Percentiles rank a stretch among this genome's conserved stretches.
These are phyloP conservation scores for Drosophila buzzatii DNA, from an alignment of 2,888 invertebrate genomes.

Conservation along the genomic window DNA sequence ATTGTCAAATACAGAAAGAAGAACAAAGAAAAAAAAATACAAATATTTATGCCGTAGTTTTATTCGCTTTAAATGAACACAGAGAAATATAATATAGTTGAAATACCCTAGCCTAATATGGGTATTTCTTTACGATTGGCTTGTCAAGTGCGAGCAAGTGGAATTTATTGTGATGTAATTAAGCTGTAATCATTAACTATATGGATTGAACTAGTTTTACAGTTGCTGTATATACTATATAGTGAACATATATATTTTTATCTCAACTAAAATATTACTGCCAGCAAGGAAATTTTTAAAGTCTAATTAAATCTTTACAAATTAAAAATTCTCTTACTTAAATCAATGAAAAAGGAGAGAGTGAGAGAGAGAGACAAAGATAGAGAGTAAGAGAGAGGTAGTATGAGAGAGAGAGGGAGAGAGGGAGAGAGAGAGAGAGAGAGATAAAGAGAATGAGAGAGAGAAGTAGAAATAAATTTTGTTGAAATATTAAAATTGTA, in stretches of 20 bases:
- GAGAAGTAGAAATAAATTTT: too few relatives aligned
- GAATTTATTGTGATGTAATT: background rate
- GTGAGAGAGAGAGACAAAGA: too few relatives aligned
- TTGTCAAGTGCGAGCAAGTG: background rate
- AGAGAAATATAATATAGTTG: slow-evolving; percentile 4
- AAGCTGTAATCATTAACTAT: background rate
- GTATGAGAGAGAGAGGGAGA: too few relatives aligned
- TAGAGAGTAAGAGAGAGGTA: too few relatives aligned
- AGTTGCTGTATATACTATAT: background rate
- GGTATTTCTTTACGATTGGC: background rate
- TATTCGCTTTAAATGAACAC: slow-evolving; percentile 30
- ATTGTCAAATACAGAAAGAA: slow-evolving; percentile 34
- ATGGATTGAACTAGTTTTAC: background rate
- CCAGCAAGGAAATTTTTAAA: too few relatives aligned
- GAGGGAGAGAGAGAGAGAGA: too few relatives aligned
- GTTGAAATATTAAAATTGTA: too few relatives aligned
- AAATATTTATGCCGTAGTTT: slow-evolving; percentile 17
- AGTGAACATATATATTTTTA: background rate
- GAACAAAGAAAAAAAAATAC: background rate
- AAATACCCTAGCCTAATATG: slow-evolving; percentile 2
- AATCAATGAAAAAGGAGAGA: too few relatives aligned
- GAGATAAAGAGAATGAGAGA: too few relatives aligned
- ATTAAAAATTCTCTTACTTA: too few relatives aligned
- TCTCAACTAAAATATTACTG: too few relatives aligned
- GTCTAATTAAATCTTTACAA: too few relatives aligned